phyloP scores from a whole-genome alignment of 2,888 invertebrate genomes.

The Ennomos quercinarius region DNA sequence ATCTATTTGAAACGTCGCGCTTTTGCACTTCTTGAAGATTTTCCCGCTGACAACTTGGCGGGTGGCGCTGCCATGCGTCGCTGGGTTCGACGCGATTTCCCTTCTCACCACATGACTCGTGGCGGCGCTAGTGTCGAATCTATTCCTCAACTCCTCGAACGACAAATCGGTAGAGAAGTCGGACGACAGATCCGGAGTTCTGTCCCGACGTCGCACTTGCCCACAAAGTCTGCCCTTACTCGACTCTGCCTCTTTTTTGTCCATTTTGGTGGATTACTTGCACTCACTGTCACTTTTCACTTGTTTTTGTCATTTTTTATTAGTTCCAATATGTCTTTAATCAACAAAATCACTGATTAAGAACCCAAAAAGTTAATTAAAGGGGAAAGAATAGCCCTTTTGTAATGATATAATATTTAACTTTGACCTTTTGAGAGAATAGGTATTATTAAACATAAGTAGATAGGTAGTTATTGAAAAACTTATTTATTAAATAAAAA shows the following conservation, averaged over 20 bases:
- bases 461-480: too few relatives aligned
- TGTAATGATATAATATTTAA: not conserved
- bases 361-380: constrained; percentile 11
- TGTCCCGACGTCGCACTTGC: constrained; percentile 70
- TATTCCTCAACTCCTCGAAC: constrained; percentile 76
- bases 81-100: constrained; percentile 76
- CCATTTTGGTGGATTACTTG: constrained; percentile 62
- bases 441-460: too few relatives aligned
- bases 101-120: constrained; percentile 56
- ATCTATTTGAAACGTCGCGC: constrained; percentile 94
- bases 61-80: constrained; percentile 80
- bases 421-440: too few relatives aligned
- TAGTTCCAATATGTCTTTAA: constrained; percentile 1
- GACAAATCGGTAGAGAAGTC: constrained; percentile 70
- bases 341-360: constrained; percentile 40
- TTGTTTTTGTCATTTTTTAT: constrained; percentile 40
- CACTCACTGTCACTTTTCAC: constrained; percentile 51
- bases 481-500: too few relatives aligned
- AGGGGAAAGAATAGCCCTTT: not conserved
- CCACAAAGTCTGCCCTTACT: constrained; percentile 65
- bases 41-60: constrained; percentile 84
- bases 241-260: constrained; percentile 59
- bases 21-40: constrained; percentile 93
- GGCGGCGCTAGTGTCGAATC: constrained; percentile 76
- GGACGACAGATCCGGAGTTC: constrained; percentile 65